Evolutionary conservation across 1,140 invertebrate genomes (phyloP).

Genomic region (Lepidostoma basale): DNA sequence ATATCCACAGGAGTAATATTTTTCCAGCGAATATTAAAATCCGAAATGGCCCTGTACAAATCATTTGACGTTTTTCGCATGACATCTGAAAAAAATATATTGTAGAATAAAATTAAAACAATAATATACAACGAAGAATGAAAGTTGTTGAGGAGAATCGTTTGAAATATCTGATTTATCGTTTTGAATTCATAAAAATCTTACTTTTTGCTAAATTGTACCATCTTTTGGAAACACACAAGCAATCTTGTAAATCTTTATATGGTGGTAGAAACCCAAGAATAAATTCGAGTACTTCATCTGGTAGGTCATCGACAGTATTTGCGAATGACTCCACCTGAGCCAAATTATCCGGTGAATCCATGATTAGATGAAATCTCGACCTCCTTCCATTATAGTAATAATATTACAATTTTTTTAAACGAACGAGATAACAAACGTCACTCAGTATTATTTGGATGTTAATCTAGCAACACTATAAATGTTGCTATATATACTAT

Average conservation of each 20-base stretch:
- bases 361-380: not conserved
- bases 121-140: too few relatives aligned
- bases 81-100: conserved; percentile 67
- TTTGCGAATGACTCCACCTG: conserved; percentile 1
- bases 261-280: conserved; percentile 88
- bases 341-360: not conserved
- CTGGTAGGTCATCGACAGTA: conserved; percentile 73
- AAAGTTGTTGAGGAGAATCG: too few relatives aligned
- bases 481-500: too few relatives aligned
- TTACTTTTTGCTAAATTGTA: conserved; percentile 79
- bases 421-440: conserved; percentile 19
- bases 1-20: conserved; percentile 61
- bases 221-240: conserved; percentile 86
- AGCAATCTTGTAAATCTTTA: conserved; percentile 84
- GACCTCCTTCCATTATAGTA: not conserved
- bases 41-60: conserved; percentile 70
- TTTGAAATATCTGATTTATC: too few relatives aligned
- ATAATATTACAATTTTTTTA: conserved; percentile 15
- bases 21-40: conserved; percentile 74
- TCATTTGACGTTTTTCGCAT: conserved; percentile 70
- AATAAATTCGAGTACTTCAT: conserved; percentile 93
- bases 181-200: too few relatives aligned
- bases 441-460: conserved; percentile 30
- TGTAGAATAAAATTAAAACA: too few relatives aligned
- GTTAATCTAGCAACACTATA: not conserved